These are phyloP conservation scores for Trichosurus vulpecula DNA, from an alignment of 2,797 vertebrate genomes.

Conservation along the genomic window DNA sequence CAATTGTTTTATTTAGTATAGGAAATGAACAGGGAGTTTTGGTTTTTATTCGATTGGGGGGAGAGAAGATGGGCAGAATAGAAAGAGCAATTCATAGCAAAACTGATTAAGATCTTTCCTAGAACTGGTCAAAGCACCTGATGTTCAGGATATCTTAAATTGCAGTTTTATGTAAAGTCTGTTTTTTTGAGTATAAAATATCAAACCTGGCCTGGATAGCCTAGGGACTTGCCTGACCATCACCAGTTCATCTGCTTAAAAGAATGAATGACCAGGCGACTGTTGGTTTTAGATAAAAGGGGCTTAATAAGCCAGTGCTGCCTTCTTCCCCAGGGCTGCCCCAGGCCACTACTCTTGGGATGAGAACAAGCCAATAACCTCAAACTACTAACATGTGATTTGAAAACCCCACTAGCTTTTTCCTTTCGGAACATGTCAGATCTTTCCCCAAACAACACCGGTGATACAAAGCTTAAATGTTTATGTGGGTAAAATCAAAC, in stretches of 20 bases:
- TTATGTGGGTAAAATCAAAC: neutral
- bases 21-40: constrained; percentile 12
- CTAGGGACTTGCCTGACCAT: neutral
- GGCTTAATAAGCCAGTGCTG: neutral
- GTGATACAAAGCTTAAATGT: neutral
- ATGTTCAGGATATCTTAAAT: constrained; percentile 21
- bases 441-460: constrained; percentile 12
- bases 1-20: constrained; percentile 29
- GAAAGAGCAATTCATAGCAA: neutral
- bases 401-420: constrained; percentile 4
- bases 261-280: neutral
- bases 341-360: constrained; percentile 7
- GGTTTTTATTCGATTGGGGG: neutral
- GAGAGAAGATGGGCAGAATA: neutral
- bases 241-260: neutral
- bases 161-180: neutral
- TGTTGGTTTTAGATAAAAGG: constrained; percentile 13
- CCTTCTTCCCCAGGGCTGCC: constrained; percentile 16
- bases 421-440: constrained; percentile 42
- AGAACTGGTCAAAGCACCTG: neutral
- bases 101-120: neutral
- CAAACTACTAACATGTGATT: neutral
- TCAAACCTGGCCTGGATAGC: neutral
- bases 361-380: constrained; percentile 14
- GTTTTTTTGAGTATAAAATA: neutral